These are phyloP conservation scores for Pseudopipra pipra DNA, from an alignment of 2,113 vertebrate genomes.

Conservation along the genomic window DNA sequence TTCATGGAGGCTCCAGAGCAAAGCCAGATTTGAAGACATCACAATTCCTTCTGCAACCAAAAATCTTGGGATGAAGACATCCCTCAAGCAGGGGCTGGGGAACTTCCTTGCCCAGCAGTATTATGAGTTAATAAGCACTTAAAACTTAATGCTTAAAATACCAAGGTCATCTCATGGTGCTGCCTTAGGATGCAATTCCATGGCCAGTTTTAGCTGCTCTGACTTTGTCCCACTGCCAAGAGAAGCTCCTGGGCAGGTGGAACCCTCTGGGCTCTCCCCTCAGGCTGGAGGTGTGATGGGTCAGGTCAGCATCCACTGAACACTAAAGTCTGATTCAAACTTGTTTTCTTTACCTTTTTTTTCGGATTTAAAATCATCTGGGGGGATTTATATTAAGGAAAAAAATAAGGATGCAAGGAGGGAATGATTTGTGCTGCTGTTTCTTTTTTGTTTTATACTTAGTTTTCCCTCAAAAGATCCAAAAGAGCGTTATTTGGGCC, in stretches of 20 bases:
- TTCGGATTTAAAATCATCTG: neutral
- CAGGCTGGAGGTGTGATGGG: neutral
- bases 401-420: neutral
- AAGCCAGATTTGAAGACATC: neutral
- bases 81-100: neutral
- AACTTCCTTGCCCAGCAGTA: neutral
- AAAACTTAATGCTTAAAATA: neutral
- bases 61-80: fast-evolving
- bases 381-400: neutral
- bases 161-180: fast-evolving
- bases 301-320: neutral
- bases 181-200: neutral
- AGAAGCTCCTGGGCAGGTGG: fast-evolving
- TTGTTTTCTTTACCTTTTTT: neutral
- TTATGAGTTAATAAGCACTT: neutral
- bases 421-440: neutral
- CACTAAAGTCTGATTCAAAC: neutral
- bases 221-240: neutral
- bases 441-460: neutral
- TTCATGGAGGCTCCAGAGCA: fast-evolving
- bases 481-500: neutral
- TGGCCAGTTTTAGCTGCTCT: neutral
- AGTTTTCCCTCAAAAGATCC: neutral
- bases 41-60: fast-evolving
- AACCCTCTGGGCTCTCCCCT: neutral